These are phyloP conservation scores for Phorcus lineatus DNA, from an alignment of 2,888 invertebrate species.

Conservation along the genomic window DNA sequence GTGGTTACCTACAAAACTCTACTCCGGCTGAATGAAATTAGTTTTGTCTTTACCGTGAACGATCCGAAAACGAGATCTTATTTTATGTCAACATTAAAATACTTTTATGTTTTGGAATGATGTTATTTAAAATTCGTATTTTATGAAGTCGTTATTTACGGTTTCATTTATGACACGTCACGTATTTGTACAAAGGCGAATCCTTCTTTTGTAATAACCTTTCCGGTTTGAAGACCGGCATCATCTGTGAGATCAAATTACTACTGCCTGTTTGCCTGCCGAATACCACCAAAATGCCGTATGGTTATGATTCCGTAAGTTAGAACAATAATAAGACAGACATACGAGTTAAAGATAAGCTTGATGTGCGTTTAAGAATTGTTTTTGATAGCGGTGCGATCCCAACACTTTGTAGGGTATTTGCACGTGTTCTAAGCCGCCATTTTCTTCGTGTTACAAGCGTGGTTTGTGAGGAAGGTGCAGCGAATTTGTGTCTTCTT, in stretches of 20 bases:
- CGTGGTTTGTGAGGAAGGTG: constrained; percentile 5
- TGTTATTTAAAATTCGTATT: not conserved
- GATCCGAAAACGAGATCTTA: too few species aligned
- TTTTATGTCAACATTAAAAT: not conserved
- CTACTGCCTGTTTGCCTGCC: constrained; percentile 25
- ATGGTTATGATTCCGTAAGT: constrained; percentile 20
- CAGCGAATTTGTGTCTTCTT: too few species aligned
- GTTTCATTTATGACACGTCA: too few species aligned
- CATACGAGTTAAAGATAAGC: not conserved
- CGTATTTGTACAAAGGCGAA: not conserved
- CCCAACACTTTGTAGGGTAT: not conserved
- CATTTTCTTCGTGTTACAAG: constrained; percentile 1
- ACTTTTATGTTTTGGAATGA: not conserved
- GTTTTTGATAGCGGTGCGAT: not conserved
- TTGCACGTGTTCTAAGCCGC: constrained; percentile 23
- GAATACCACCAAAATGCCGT: constrained; percentile 18
- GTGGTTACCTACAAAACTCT: not conserved
- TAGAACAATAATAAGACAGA: not conserved
- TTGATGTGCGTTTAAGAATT: not conserved
- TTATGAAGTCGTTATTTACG: too few species aligned
- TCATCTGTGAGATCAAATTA: constrained; percentile 15
- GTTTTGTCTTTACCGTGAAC: too few species aligned
- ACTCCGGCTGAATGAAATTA: not conserved
- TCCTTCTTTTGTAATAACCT: constrained; percentile 3
- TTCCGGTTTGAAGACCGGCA: constrained; percentile 23